Conservation (phyloP, 2,888 invertebrate species). For the Apodemia hepburni region DNA sequence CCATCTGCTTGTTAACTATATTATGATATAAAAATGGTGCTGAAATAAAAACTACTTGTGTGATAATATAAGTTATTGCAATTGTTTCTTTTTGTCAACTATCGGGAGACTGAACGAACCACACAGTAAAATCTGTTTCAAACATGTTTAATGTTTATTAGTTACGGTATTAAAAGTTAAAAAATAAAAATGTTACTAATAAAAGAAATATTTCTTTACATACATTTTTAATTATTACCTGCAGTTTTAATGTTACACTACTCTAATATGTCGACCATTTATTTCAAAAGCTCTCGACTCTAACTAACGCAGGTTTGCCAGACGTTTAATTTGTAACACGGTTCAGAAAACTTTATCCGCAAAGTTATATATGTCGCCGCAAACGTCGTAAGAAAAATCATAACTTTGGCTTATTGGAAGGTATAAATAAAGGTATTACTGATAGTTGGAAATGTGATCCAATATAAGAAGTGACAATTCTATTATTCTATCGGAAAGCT, state of each 20-base stretch:
- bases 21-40: too few relatives aligned
- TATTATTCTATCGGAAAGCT: constrained; percentile 12
- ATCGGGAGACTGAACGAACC: too few relatives aligned
- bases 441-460: constrained; percentile 11
- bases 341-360: constrained; percentile 19
- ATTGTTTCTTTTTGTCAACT: too few relatives aligned
- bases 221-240: not conserved
- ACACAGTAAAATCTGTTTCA: too few relatives aligned
- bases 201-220: too few relatives aligned
- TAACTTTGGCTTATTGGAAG: constrained; percentile 12
- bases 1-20: too few relatives aligned
- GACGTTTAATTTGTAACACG: constrained; percentile 19
- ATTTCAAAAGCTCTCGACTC: constrained; percentile 13
- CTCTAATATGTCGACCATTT: constrained; percentile 13
- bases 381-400: constrained; percentile 12
- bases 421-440: constrained; percentile 25
- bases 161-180: too few relatives aligned
- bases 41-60: too few relatives aligned
- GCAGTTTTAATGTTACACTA: constrained; percentile 3
- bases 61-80: too few relatives aligned
- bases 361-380: constrained; percentile 19
- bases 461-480: constrained; percentile 11
- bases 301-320: constrained; percentile 10
- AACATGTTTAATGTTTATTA: too few relatives aligned
- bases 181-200: too few relatives aligned